Conservation (phyloP, 1,140 invertebrate species). For the Melipona quadrifasciata region DNA sequence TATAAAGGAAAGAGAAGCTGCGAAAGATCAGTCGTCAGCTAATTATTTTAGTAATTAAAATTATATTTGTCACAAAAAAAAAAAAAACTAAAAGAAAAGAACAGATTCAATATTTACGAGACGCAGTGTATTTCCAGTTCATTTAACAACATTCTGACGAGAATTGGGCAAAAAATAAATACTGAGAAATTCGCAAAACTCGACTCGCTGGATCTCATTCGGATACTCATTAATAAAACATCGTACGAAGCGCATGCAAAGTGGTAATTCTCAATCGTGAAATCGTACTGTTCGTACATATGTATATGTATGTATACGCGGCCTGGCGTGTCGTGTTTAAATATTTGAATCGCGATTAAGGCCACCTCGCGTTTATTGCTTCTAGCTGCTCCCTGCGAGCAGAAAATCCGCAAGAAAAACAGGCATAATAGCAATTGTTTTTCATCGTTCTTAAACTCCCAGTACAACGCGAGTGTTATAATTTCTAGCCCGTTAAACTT, state of each 20-base stretch:
- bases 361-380: conserved; percentile 11
- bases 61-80: neutral
- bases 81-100: too few species aligned
- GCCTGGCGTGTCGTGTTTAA: conserved; percentile 15
- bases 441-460: neutral
- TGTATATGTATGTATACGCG: neutral
- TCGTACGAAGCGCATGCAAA: neutral
- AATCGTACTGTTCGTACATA: conserved; percentile 14
- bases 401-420: neutral
- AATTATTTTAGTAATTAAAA: neutral
- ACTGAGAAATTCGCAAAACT: neutral
- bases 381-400: neutral
- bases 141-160: neutral
- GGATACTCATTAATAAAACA: conserved; percentile 8
- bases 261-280: conserved; percentile 1
- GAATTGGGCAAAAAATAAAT: neutral
- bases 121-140: neutral
- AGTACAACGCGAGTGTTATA: neutral
- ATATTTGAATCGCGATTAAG: conserved; percentile 54
- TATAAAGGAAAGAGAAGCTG: neutral
- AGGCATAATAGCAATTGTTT: conserved; percentile 19
- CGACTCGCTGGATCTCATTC: neutral
- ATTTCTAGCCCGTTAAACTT: neutral
- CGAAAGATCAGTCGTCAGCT: neutral
- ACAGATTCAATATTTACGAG: neutral